phyloP scores from a whole-genome alignment of 1,140 invertebrate genomes.

The Caenorhabditis briggsae region DNA sequence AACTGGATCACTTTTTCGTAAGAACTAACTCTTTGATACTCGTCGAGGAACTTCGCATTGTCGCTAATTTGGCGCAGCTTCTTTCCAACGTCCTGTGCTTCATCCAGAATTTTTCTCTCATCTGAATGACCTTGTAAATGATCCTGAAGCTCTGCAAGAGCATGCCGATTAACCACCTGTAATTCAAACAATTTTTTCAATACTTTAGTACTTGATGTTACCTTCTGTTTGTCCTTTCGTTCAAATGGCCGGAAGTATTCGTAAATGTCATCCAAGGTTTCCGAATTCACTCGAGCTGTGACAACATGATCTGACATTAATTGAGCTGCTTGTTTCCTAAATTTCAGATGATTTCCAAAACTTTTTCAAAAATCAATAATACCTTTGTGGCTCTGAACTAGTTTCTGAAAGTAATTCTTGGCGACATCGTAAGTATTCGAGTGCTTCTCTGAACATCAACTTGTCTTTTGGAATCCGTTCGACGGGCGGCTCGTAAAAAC shows the following conservation, averaged over 20 bases:
- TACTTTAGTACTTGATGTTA: background rate
- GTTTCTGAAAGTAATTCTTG: conserved; percentile 56
- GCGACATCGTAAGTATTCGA: conserved; percentile 56
- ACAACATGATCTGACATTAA: background rate
- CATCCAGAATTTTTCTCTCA: conserved; percentile 52
- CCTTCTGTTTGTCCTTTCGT: conserved; percentile 63
- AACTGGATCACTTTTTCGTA: background rate
- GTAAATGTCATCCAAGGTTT: conserved; percentile 63
- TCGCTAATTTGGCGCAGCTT: conserved; percentile 22
- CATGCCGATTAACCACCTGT: conserved; percentile 62
- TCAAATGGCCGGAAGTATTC: conserved; percentile 68
- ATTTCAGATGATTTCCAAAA: background rate
- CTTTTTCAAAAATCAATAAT: background rate
- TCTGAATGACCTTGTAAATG: conserved; percentile 60
- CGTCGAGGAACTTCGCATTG: conserved; percentile 24
- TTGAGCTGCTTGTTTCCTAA: conserved; percentile 26
- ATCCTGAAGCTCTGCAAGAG: conserved; percentile 61
- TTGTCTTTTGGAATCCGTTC: conserved; percentile 65
- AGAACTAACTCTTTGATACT: conserved; percentile 35
- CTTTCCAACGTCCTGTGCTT: conserved; percentile 39
- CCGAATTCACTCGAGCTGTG: conserved; percentile 54
- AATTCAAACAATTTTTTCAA: background rate
- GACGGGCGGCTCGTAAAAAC: conserved; percentile 65
- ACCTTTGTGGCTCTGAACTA: conserved; percentile 30
- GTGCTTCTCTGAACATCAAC: conserved; percentile 65